Conservation (phyloP, 2,797 vertebrate species). For the Macroramphosus scolopax region DNA sequence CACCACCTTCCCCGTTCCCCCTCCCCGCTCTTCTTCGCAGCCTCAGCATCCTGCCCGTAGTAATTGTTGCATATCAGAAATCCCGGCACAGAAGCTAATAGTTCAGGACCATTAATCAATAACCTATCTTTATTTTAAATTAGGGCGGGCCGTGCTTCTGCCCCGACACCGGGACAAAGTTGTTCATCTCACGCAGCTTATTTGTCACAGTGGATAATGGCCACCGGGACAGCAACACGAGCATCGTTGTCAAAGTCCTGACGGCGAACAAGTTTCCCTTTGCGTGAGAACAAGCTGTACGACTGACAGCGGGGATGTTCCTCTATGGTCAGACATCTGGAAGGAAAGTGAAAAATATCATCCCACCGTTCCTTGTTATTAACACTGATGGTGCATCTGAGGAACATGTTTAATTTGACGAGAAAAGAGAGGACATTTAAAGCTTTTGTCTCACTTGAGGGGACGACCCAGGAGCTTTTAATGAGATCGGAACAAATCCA, state of each 20-base stretch:
- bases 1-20: constrained; percentile 2
- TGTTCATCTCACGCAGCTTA: constrained; percentile 60
- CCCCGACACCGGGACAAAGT: constrained; percentile 39
- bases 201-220: constrained; percentile 66
- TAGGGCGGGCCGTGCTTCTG: constrained; percentile 47
- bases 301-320: constrained; percentile 11
- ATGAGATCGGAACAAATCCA: no score
- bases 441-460: constrained; percentile 34
- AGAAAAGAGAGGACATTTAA: constrained; percentile 32
- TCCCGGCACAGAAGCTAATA: constrained; percentile 48
- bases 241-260: constrained; percentile 38
- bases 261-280: constrained; percentile 40
- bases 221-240: constrained; percentile 43
- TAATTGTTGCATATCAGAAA: constrained; percentile 36
- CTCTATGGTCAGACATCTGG: not conserved
- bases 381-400: no score
- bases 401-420: constrained; percentile 40
- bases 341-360: constrained; percentile 13
- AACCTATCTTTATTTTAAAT: constrained; percentile 60
- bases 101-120: constrained; percentile 62
- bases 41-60: constrained; percentile 31
- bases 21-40: constrained; percentile 7
- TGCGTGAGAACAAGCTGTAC: constrained; percentile 31
- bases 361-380: no score
- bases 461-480: constrained; percentile 31